A percentile compares a stretch with the other conserved stretches of the same genome.
phyloP scores from a whole-genome alignment of 2,888 invertebrate species.

The Tenthredo scrophulariae region DNA sequence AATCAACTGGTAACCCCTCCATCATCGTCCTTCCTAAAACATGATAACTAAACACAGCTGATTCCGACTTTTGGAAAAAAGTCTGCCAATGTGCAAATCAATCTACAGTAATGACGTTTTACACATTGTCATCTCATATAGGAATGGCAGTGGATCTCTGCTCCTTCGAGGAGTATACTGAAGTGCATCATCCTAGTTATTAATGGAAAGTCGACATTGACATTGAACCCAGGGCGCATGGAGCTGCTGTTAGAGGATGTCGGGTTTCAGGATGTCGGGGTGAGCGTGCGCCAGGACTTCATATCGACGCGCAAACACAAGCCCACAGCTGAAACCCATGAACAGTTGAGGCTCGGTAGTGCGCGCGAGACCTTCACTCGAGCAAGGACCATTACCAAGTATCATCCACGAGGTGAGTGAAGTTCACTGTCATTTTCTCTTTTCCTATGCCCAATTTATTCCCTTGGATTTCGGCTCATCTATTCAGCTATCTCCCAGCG shows the following conservation, averaged over 20 bases:
- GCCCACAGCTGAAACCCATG: conserved; percentile 24
- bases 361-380: conserved; percentile 43
- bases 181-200: neutral
- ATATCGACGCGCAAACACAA: conserved; percentile 49
- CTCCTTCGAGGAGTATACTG: neutral
- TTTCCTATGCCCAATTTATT: neutral
- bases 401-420: conserved; percentile 45
- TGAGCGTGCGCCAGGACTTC: conserved; percentile 52
- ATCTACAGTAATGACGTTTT: neutral
- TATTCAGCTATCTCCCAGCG: neutral
- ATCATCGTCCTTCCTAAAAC: neutral
- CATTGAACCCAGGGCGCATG: conserved; percentile 42
- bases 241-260: conserved; percentile 10
- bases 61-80: neutral
- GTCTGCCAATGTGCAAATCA: neutral
- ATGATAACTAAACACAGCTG: neutral
- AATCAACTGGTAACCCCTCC: neutral
- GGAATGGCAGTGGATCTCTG: neutral
- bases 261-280: conserved; percentile 30
- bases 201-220: conserved; percentile 35
- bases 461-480: neutral
- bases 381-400: conserved; percentile 7
- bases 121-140: neutral
- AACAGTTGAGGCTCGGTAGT: conserved; percentile 43
- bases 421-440: neutral